Percentiles rank a stretch among this genome's conserved stretches.
Evolutionary conservation across 2,113 vertebrate species (phyloP).

Genomic region (Okapia johnstoni): DNA sequence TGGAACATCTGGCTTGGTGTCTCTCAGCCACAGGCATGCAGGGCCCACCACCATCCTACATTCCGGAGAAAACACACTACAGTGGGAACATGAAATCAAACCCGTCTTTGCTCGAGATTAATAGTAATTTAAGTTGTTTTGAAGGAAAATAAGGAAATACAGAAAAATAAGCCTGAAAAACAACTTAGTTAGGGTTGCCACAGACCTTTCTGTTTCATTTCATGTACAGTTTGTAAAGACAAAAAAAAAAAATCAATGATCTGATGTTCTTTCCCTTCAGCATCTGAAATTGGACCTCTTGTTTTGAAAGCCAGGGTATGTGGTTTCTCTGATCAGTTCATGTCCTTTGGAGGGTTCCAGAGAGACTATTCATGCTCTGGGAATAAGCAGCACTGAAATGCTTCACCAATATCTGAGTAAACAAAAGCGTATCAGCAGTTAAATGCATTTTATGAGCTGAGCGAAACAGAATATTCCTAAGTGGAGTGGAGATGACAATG

Average conservation of each 20-base stretch:
- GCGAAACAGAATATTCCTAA: background rate
- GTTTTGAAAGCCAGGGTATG: background rate
- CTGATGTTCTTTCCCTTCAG: background rate
- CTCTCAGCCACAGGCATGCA: conserved; percentile 24
- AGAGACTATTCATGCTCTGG: background rate
- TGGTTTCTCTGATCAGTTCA: background rate
- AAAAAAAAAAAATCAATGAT: background rate
- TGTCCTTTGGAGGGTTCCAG: background rate
- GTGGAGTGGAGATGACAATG: background rate
- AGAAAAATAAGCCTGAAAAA: conserved; percentile 3
- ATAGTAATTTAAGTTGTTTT: background rate
- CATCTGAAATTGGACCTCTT: background rate
- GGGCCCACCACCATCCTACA: background rate
- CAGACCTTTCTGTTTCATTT: conserved; percentile 7
- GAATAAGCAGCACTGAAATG: background rate
- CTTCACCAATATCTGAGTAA: background rate
- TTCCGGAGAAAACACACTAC: background rate
- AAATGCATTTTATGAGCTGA: background rate
- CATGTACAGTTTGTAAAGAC: background rate
- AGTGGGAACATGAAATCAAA: background rate
- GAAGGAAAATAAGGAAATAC: background rate
- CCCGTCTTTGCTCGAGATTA: conserved; percentile 30
- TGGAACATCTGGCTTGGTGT: conserved; percentile 1
- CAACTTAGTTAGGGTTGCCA: background rate
- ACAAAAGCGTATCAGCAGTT: background rate